Conservation (phyloP, 2,797 vertebrate species). For the Amniataba percoides region DNA sequence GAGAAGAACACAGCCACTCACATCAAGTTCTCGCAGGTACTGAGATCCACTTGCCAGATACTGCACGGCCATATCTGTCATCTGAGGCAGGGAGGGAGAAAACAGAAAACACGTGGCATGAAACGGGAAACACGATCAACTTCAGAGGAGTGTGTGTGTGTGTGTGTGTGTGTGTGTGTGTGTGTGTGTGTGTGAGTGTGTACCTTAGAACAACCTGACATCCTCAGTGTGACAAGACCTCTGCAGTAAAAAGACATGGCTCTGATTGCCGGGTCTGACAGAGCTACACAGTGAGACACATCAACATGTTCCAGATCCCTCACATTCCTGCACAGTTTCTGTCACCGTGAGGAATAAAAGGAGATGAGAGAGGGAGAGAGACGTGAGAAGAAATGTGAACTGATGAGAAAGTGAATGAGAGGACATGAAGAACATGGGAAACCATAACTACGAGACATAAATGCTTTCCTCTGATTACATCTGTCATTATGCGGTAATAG, state of each 20-base stretch:
- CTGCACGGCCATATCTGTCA: constrained; percentile 86
- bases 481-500: not conserved
- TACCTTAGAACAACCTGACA: constrained; percentile 86
- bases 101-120: not conserved
- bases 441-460: not conserved
- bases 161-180: no score
- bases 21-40: constrained; percentile 86
- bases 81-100: constrained; percentile 68
- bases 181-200: no score
- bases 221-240: constrained; percentile 76
- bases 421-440: not conserved
- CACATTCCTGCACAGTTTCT: constrained; percentile 86
- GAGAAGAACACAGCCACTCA: constrained; percentile 86
- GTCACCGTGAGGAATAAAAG: constrained; percentile 27
- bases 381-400: constrained; percentile 1
- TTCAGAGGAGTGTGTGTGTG: no score
- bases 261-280: constrained; percentile 84
- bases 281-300: constrained; percentile 83
- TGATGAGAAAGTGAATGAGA: constrained; percentile 5
- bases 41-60: constrained; percentile 82
- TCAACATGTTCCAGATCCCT: constrained; percentile 83
- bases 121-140: not conserved
- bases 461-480: not conserved
- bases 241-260: constrained; percentile 84
- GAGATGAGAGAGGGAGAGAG: not conserved